These are phyloP conservation scores for Apus apus DNA, from an alignment of 2,113 vertebrate species.

Conservation along the genomic window DNA sequence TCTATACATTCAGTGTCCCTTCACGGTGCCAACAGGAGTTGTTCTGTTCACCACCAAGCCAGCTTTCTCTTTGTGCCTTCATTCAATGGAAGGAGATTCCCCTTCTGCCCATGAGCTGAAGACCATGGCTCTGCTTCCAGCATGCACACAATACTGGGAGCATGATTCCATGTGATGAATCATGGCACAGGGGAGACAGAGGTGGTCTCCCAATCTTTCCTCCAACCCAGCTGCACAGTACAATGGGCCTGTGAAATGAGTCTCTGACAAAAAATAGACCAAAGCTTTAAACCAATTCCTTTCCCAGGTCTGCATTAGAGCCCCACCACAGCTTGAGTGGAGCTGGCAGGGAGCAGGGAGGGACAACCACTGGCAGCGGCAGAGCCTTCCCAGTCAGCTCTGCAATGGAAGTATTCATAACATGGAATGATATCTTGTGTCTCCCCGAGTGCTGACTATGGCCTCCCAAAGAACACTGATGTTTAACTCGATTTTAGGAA, in stretches of 20 bases:
- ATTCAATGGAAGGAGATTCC: not conserved
- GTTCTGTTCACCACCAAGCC: not conserved
- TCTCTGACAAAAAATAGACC: not conserved
- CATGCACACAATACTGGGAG: not conserved
- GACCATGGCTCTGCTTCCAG: not conserved
- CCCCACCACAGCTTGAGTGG: not conserved
- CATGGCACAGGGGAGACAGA: not conserved
- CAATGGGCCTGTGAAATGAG: not conserved
- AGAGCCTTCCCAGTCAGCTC: not conserved
- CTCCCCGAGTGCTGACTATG: not conserved
- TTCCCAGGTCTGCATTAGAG: not conserved
- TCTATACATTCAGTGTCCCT: not conserved
- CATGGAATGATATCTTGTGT: fast-evolving
- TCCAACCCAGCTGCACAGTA: not conserved
- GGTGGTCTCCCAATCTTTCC: not conserved
- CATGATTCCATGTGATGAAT: not conserved
- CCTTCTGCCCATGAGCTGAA: not conserved
- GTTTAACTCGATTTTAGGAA: conserved; percentile 40
- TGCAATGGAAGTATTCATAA: fast-evolving
- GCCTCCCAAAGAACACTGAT: not conserved
- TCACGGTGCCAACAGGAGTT: not conserved
- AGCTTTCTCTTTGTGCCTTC: not conserved
- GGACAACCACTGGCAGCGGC: fast-evolving
- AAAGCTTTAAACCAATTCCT: not conserved
- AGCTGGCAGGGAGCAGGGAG: not conserved